phyloP scores from a whole-genome alignment of 2,888 invertebrate genomes.

The Lycaena phlaeas region DNA sequence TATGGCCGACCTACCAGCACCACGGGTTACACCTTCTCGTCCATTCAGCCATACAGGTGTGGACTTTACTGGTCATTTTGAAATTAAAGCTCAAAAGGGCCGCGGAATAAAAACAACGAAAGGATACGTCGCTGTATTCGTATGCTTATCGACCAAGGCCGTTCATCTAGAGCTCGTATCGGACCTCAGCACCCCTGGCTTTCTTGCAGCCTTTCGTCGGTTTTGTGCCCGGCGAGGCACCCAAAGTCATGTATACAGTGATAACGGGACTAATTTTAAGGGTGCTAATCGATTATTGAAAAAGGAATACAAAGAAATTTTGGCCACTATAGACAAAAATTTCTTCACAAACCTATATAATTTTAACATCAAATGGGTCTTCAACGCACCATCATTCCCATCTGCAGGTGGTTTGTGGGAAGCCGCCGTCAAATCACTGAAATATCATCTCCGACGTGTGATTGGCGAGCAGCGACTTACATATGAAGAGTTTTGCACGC shows the following conservation, averaged over 20 bases:
- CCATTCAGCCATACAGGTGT: conserved; percentile 3
- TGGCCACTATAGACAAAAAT: too few relatives aligned
- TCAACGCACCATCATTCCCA: too few relatives aligned
- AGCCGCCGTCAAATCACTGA: conserved; percentile 1
- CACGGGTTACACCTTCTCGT: background rate
- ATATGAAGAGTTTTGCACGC: background rate
- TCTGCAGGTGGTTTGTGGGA: conserved; percentile 2
- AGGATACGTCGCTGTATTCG: conserved; percentile 9
- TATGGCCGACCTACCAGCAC: background rate
- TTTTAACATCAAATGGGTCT: too few relatives aligned
- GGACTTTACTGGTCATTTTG: background rate
- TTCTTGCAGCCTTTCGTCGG: conserved; percentile 8
- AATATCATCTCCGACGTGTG: conserved; percentile 5
- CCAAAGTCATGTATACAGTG: conserved; percentile 10
- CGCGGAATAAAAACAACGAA: conserved; percentile 6
- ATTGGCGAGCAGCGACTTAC: conserved; percentile 2
- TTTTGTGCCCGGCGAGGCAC: conserved; percentile 8
- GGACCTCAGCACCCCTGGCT: conserved; percentile 9
- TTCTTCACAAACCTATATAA: background rate
- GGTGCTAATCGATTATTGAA: background rate
- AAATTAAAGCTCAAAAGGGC: background rate
- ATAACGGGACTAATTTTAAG: conserved; percentile 7
- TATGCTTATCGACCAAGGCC: conserved; percentile 6
- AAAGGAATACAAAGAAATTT: background rate
- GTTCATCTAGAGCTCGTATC: conserved; percentile 7